These are phyloP conservation scores for Rhinichthys osculus DNA, from an alignment of 2,797 vertebrate genomes.

Conservation along the genomic window DNA sequence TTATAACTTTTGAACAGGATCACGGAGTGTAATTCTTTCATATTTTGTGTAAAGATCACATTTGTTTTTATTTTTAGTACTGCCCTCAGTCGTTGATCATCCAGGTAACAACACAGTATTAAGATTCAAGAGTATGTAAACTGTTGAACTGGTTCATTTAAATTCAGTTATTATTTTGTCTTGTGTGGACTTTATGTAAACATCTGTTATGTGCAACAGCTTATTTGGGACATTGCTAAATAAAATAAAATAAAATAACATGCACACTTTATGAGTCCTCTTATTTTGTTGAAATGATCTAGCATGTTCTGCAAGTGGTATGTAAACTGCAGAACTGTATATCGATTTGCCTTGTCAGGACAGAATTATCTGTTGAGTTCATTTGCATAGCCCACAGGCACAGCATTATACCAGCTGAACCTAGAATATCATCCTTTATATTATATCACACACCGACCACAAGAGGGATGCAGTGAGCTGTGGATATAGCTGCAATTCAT, in stretches of 20 bases:
- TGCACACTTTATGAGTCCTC: background rate
- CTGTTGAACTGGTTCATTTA: background rate
- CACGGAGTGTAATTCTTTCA: background rate
- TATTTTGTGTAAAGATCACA: background rate
- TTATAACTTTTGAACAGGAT: background rate
- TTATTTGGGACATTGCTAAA: background rate
- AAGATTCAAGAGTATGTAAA: background rate
- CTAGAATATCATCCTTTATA: background rate
- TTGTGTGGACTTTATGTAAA: background rate
- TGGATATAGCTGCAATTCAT: background rate
- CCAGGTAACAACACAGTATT: background rate
- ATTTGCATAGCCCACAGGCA: background rate
- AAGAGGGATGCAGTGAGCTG: constrained; percentile 54
- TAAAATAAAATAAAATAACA: background rate
- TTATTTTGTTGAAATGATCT: background rate
- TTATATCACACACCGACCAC: constrained; percentile 32
- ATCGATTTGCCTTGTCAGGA: background rate
- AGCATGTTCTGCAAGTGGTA: background rate
- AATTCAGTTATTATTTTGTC: background rate
- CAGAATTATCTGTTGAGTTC: background rate
- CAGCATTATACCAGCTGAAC: background rate
- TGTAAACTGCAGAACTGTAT: background rate
- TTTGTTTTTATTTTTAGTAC: background rate
- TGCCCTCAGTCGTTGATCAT: background rate
- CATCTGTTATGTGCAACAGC: background rate